Base-by-base conservation (phyloP, 2,888 invertebrate genomes). In the Leucophora obtusa region DNA sequence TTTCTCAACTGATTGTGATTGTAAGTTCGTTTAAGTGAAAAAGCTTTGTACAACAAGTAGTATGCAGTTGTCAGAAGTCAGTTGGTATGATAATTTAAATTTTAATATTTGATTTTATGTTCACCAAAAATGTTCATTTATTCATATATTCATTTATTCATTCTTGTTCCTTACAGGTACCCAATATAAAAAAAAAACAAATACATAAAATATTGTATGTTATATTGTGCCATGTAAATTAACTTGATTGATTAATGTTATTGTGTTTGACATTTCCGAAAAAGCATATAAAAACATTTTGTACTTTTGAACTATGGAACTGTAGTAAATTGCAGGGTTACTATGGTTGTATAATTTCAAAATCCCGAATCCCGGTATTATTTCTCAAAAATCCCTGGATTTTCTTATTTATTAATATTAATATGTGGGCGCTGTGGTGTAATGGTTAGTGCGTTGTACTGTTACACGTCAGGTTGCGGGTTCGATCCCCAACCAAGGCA, bases 171-270 rank as follows among this genome's bases (percentile, higher is more conserved):
- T 35, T 38, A 9, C 11, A 38, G 38, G 33, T 38, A 28, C 15
- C 33, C n/a, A 8, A n/a, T n/a, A n/a, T n/a, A n/a, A n/a, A n/a
- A 38, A 4, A 15, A 28, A 28, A 7, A 28, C 1, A 28, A 28
- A 28, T 28, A 7, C 28, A 28, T 28, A 28, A 28, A 28, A 28
- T 7, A n/a, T n/a, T n/a, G n/a, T n/a, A 28, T 28, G 28, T 28
- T 28, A 5, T 5, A 28, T 28, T 28, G 28, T 28, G 6, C 7
- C 28, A 28, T 28, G 28, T 28, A 66, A 54, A 38, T 38, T 53
- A 9, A 17, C 14, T 21, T 66, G 38, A 66, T 54, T 54, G 54
- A 66, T 54, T 66, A 54, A 66, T 54, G 21, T n/a, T 51, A 53
- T 53, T 35, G 9, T 15, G 15, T 53, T 51, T 53, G n/a, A 9